phyloP scores from a whole-genome alignment of 2,113 vertebrate genomes.

The Carlito syrichta region DNA sequence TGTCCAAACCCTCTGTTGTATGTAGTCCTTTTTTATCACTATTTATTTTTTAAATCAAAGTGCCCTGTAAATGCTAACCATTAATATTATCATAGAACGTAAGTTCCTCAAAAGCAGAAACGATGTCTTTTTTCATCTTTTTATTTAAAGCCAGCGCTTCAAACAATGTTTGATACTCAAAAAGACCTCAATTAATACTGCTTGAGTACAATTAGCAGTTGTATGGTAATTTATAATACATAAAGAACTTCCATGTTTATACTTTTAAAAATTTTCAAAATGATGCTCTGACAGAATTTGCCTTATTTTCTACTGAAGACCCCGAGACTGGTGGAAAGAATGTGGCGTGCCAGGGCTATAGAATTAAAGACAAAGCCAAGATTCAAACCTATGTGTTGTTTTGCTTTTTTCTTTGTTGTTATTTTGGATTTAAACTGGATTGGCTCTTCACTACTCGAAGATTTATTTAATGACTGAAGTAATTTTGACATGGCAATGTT shows the following conservation, averaged over 20 bases:
- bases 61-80: neutral
- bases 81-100: neutral
- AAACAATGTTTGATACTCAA: neutral
- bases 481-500: neutral
- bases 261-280: conserved; percentile 8
- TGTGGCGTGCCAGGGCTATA: neutral
- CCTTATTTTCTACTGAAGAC: neutral
- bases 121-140: neutral
- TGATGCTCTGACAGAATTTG: neutral
- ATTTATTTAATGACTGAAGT: neutral
- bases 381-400: neutral
- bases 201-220: neutral
- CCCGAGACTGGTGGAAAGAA: neutral
- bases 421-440: neutral
- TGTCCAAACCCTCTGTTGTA: neutral
- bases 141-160: neutral
- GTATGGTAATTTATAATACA: neutral
- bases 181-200: neutral
- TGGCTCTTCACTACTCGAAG: neutral
- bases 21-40: neutral
- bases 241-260: neutral
- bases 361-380: neutral
- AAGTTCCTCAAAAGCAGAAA: neutral
- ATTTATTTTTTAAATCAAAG: neutral
- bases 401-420: neutral